Conservation (phyloP, 2,888 invertebrate species). For the Cordilura impudica region DNA sequence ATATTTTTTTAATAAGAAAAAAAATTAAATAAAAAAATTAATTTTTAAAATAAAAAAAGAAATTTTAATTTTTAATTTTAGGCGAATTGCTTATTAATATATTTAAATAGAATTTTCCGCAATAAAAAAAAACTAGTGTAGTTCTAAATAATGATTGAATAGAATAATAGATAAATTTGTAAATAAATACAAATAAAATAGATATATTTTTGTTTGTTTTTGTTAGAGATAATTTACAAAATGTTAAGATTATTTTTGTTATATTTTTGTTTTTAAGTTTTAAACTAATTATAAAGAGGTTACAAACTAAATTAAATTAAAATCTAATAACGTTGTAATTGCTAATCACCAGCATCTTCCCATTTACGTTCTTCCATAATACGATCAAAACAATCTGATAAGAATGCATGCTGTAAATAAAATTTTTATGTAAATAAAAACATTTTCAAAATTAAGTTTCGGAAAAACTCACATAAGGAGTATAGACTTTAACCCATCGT, state of each 20-base stretch:
- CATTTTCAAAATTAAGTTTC: background rate
- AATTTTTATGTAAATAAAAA: background rate
- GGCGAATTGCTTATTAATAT: too few species aligned
- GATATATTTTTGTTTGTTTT: background rate
- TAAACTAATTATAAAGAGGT: constrained; percentile 53
- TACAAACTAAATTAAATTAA: constrained; percentile 61
- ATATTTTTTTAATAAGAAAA: too few species aligned
- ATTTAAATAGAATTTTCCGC: background rate
- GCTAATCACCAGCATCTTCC: constrained; percentile 89
- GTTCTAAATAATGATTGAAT: background rate
- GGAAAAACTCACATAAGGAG: constrained; percentile 88
- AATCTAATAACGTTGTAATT: constrained; percentile 57
- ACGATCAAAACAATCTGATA: constrained; percentile 93
- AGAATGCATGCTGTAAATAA: constrained; percentile 75
- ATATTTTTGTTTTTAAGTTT: constrained; percentile 31
- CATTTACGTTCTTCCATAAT: constrained; percentile 94
- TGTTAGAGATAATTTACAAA: constrained; percentile 47
- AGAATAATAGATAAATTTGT: background rate
- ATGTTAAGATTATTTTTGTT: constrained; percentile 24
- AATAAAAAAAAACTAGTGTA: background rate
- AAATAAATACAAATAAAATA: constrained; percentile 13
- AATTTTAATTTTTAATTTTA: too few species aligned
- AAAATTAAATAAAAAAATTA: too few species aligned
- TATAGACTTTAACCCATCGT: constrained; percentile 91
- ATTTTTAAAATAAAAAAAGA: too few species aligned